Conservation (phyloP, 2,888 invertebrate genomes). For the Drosophila siamana region DNA sequence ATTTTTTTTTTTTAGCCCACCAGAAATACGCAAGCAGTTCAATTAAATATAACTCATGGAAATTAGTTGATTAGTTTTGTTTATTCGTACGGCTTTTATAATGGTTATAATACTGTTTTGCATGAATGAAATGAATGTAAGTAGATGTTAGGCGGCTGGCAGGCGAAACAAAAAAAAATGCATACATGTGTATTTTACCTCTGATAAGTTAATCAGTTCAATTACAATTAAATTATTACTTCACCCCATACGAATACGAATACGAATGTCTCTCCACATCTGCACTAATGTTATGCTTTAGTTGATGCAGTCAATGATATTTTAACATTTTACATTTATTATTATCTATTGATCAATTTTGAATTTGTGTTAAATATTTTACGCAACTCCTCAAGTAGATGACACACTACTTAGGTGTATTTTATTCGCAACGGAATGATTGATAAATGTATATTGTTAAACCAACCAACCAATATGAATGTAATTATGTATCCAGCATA, state of each 20-base stretch:
- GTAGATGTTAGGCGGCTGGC: conserved; percentile 48
- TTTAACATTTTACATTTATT: conserved; percentile 24
- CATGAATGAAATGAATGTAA: conserved; percentile 61
- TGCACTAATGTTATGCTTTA: conserved; percentile 17
- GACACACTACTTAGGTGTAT: conserved; percentile 37
- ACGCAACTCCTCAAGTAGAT: conserved; percentile 45
- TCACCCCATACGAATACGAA: conserved; percentile 17
- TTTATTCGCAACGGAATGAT: conserved; percentile 50
- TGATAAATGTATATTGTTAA: conserved; percentile 57
- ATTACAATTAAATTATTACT: conserved; percentile 51
- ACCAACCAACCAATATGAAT: conserved; percentile 42
- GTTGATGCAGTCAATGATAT: conserved; percentile 22
- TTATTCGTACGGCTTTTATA: conserved; percentile 64
- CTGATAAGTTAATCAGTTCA: conserved; percentile 64
- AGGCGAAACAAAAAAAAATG: conserved; percentile 39
- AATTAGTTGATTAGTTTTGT: conserved; percentile 64
- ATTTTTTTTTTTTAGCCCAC: conserved; percentile 14
- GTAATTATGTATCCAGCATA: conserved; percentile 76
- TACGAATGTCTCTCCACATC: neutral
- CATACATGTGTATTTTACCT: conserved; percentile 53
- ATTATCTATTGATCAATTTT: conserved; percentile 26
- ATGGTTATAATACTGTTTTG: conserved; percentile 53
- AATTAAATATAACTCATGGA: conserved; percentile 43
- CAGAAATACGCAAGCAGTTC: conserved; percentile 27
- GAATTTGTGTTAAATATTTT: conserved; percentile 36